Evolutionary conservation across 1,140 invertebrate genomes (phyloP), one percentile per base, ranked within the genome.

Genomic region (Bathynomus jamesi): DNA sequence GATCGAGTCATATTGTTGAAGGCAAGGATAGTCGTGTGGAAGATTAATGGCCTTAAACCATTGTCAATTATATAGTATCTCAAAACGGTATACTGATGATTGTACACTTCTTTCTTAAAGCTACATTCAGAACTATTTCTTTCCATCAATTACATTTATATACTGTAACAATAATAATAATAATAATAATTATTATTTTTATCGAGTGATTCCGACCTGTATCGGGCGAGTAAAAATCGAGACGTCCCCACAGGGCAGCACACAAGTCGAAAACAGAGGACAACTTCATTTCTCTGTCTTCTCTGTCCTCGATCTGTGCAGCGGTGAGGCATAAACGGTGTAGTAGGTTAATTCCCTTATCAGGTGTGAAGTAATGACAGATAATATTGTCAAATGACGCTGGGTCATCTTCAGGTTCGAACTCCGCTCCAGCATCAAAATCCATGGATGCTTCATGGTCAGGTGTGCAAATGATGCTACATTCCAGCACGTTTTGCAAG

Each of bases 171-270:
- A 62, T n/a, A 62, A 62, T n/a, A 62, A 62, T n/a, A 62, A 62
- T n/a, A 62, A 2, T 24, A 69, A 28, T 13, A 13, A 70, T 24
- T 3, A 70, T 30, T 69, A 69, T 40, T 8, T 8, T 40, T 8
- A 40, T 40, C 7, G 17, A 77, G 69, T 21, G 80, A 70, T 62
- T 67, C 53, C 28, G 21, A 76, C 72, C 75, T 29, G 64, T 53
- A 27, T 71, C 75, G 0, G 72, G 74, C 61, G 65, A 69, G 40
- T 73, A 69, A 13, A 74, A 76, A 61, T 74, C 70, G 10, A 89
- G 83, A 32, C 86, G 86, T 3, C 92, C 93, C 93, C 93, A 96
- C 1, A 96, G 85, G 0, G 92, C 90, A 1, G 89, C 86, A 78
- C 91, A 89, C 0, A 96, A 83, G 46, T 88, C 86, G 89, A 91